Evolutionary conservation across 2,797 vertebrate genomes (phyloP), one percentile per base, ranked within the genome.

Genomic region (Lithobates sylvaticus): DNA sequence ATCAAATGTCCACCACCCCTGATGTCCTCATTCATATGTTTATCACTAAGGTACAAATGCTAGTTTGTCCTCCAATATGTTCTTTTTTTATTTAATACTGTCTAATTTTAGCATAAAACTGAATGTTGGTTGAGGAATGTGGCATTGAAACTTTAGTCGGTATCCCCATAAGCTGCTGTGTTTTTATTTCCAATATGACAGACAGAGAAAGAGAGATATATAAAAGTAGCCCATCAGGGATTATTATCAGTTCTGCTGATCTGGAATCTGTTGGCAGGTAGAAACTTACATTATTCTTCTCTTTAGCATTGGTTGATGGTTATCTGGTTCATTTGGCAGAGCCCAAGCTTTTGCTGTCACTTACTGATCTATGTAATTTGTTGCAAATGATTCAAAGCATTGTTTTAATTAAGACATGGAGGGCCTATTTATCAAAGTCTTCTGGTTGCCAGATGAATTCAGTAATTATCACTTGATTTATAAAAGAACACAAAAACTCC

Each of bases 321-420:
- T 80, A 87, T 87, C 86, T 84, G 79, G 86, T 84, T 84, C 81
- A 87, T 79, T 87, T 84, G 61, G 81, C 86, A 84, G 86, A 87
- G 68, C 86, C 61, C 61, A 70, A 61, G 70, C 76, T 29, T 80
- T 78, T 50, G 50, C 81, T 78, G 76, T 84, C 86, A 87, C 76
- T 87, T 87, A 70, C 74, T 84, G 76, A 84, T 87, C 86, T 87
- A 80, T 79, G 86, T 79, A 78, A 87, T 87, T 84, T 87, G 76
- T 81, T 84, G 72, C 42, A 84, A 79, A 87, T 87, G 81, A 79
- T 75, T 87, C 86, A 74, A 87, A 79, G 76, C 81, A 87, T 87
- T 87, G 70, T 87, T 87, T 87, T 87, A 87, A 87, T 87, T 79
- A 87, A 84, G 81, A 87, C 86, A 83, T 79, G 76, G 81, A 87